Conservation (phyloP, 2,888 invertebrate species). For the Neoascia interrupta region DNA sequence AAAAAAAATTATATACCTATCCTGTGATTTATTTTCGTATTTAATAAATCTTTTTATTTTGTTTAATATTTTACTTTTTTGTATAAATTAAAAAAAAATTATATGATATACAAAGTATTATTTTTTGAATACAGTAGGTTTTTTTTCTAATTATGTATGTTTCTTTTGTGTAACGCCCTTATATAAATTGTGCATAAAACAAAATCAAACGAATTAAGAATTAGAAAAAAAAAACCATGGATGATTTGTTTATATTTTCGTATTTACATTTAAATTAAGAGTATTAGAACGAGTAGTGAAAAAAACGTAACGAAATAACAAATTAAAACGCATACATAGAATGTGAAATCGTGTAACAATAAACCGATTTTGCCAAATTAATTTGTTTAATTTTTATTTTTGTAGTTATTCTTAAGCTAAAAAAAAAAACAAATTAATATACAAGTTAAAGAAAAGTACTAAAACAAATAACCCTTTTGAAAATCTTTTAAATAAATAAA, state of each 20-base stretch:
- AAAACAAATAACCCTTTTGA: conserved; percentile 58
- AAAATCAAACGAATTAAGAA: conserved; percentile 49
- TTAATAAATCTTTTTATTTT: conserved; percentile 61
- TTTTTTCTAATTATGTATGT: conserved; percentile 17
- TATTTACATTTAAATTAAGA: conserved; percentile 48
- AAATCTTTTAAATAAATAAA: too few species aligned
- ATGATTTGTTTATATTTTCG: conserved; percentile 63
- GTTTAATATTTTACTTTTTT: conserved; percentile 26
- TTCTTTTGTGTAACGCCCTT: conserved; percentile 34
- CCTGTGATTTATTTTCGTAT: conserved; percentile 70
- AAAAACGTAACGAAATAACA: conserved; percentile 32
- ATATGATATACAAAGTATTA: conserved; percentile 62
- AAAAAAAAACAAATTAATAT: background rate
- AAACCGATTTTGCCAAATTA: too few species aligned
- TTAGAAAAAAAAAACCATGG: conserved; percentile 17
- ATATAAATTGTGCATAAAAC: conserved; percentile 31
- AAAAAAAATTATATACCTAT: conserved; percentile 61
- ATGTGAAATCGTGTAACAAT: conserved; percentile 15
- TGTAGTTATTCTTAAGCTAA: conserved; percentile 47
- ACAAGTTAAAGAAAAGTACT: conserved; percentile 31
- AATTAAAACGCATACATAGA: conserved; percentile 18
- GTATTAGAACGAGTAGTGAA: conserved; percentile 31
- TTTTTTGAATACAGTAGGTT: conserved; percentile 44
- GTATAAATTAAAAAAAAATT: conserved; percentile 36
- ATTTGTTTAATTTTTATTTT: conserved; percentile 54